Evolutionary conservation across 2,888 invertebrate species (phyloP).

Genomic region (Augochlorella aurata): DNA sequence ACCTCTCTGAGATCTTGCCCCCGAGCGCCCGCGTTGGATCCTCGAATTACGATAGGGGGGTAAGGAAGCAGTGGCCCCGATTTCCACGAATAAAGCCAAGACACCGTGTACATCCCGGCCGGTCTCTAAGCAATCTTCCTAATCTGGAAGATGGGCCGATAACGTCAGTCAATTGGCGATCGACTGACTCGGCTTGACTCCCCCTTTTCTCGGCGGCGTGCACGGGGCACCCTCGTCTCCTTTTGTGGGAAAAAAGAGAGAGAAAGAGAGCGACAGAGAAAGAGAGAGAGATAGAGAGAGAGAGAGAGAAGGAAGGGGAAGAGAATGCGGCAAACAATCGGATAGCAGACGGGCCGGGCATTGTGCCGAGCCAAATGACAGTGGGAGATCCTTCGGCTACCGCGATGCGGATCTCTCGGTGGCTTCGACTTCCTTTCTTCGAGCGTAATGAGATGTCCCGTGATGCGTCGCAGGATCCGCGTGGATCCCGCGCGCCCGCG

Average conservation of each 20-base stretch:
- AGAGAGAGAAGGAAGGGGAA: constrained; percentile 46
- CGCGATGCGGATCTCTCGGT: constrained; percentile 52
- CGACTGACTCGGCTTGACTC: constrained; percentile 70
- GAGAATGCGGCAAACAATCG: constrained; percentile 76
- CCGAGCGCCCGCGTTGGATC: background rate
- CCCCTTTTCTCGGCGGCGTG: constrained; percentile 47
- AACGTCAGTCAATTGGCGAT: constrained; percentile 81
- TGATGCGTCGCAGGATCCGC: constrained; percentile 28
- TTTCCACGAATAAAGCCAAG: constrained; percentile 61
- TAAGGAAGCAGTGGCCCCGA: constrained; percentile 34
- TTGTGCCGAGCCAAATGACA: constrained; percentile 75
- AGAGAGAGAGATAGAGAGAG: constrained; percentile 39
- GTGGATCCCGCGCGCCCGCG: background rate
- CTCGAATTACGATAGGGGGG: constrained; percentile 55
- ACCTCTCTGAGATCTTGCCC: constrained; percentile 19
- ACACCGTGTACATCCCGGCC: constrained; percentile 46
- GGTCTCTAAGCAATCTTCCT: constrained; percentile 76
- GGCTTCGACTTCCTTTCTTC: constrained; percentile 61
- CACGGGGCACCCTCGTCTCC: constrained; percentile 47
- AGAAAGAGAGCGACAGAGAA: background rate
- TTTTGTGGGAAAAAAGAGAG: constrained; percentile 66
- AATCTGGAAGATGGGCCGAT: constrained; percentile 79
- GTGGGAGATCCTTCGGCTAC: constrained; percentile 57
- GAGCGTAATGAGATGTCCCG: constrained; percentile 59
- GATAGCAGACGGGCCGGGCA: constrained; percentile 68